Evolutionary conservation across 1,140 invertebrate genomes (phyloP), one percentile per base, ranked within the genome.

Genomic region (Sesamia nonagrioides): DNA sequence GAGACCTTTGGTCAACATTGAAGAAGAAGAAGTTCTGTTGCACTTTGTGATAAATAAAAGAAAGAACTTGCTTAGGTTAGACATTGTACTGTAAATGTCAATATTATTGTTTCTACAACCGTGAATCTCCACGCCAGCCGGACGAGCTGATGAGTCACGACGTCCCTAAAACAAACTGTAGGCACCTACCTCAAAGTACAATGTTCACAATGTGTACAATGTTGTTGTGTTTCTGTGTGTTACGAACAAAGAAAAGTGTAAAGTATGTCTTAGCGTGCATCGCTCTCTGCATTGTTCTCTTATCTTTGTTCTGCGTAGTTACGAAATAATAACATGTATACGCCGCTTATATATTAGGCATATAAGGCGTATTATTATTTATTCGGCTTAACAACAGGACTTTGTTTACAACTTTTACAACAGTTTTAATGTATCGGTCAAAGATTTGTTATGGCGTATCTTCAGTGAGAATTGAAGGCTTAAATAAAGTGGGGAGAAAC

Each of bases 241-340:
- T 45, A 45, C 52, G 63, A 78, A 78, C 75, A 78, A 78, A 81
- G 75, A 81, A 78, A 80, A 50, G 61, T 45, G 54, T 52, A 60
- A 78, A 78, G 61, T 69, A 72, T 74, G 69, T 81, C 63, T 76
- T 76, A 48, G 60, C 74, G 68, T 78, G 58, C 61, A 54, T 37
- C 71, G 66, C 56, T 45, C 48, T 54, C 17, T 81, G 40, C 68
- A 61, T 81, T 81, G 68, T 73, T 58, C 48, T 13, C 45, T 77
- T 76, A 80, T 81, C 79, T 81, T 81, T 81, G 79, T 81, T 72
- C 35, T 21, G 61, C 60, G 35, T 42, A 66, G 40, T n/a, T 80
- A 56, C 42, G 40, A 58, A 73, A 73, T 73, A 79, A n/a, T 73
- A 50, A 35, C 61, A 42, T 40, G 68, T 68, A 37, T 17, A 56